Evolutionary conservation across 2,888 invertebrate species (phyloP).

Genomic region (Zygaena filipendulae): DNA sequence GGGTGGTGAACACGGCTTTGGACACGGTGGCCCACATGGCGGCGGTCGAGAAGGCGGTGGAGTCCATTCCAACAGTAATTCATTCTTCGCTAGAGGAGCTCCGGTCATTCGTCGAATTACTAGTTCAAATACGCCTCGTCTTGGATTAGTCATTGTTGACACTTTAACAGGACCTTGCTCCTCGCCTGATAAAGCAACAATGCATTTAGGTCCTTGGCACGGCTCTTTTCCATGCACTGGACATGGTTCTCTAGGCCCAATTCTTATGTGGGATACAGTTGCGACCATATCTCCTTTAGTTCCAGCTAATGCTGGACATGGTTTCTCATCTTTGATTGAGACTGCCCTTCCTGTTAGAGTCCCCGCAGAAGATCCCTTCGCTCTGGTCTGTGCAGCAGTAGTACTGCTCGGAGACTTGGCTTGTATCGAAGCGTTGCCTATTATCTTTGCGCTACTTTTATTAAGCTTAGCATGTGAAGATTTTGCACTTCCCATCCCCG

Average conservation of each 20-base stretch:
- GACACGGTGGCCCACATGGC: conserved; percentile 26
- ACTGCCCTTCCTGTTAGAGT: conserved; percentile 30
- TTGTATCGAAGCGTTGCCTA: conserved; percentile 17
- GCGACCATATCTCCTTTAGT: conserved; percentile 38
- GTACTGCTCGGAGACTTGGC: conserved; percentile 15
- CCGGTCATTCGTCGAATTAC: conserved; percentile 48
- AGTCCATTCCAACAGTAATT: conserved; percentile 57
- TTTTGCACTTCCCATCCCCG: conserved; percentile 37
- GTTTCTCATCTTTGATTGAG: conserved; percentile 32
- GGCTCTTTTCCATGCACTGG: conserved; percentile 36
- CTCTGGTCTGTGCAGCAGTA: conserved; percentile 25
- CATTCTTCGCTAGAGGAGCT: conserved; percentile 51
- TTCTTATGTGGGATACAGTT: conserved; percentile 46
- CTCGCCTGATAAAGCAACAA: conserved; percentile 27
- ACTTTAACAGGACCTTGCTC: conserved; percentile 42
- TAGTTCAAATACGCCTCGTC: conserved; percentile 54
- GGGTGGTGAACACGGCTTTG: conserved; percentile 20
- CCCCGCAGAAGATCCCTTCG: conserved; percentile 20
- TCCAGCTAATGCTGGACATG: conserved; percentile 25
- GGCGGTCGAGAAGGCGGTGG: conserved; percentile 38
- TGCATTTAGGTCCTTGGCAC: conserved; percentile 45
- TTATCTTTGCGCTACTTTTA: too few relatives aligned
- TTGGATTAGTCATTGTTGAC: conserved; percentile 38
- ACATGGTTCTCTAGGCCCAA: conserved; percentile 40
- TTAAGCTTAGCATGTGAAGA: neutral